These are phyloP conservation scores for Erythrolamprus reginae DNA, from an alignment of 2,113 vertebrate species.

Conservation along the genomic window DNA sequence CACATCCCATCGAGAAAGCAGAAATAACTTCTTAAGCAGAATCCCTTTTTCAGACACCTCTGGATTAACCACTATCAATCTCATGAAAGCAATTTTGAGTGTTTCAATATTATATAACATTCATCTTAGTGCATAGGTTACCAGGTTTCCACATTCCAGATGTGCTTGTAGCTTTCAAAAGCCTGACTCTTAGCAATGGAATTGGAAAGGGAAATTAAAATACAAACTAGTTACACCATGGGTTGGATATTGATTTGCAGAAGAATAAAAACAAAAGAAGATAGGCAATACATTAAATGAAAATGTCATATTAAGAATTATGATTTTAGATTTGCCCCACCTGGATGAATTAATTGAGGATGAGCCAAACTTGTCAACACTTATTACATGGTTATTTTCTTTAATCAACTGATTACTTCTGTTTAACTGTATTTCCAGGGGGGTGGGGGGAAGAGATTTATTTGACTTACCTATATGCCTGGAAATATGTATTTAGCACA, in stretches of 20 bases:
- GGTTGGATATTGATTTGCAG: neutral
- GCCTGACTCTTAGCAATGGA: neutral
- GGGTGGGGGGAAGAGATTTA: conserved; percentile 46
- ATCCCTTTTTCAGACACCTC: neutral
- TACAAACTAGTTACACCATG: neutral
- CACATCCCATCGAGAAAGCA: neutral
- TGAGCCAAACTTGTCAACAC: conserved; percentile 59
- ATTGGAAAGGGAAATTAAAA: neutral
- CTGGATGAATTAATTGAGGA: conserved; percentile 40
- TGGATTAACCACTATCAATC: neutral
- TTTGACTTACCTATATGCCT: conserved; percentile 72
- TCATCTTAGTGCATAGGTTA: neutral
- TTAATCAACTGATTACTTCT: conserved; percentile 25
- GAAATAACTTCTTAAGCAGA: neutral
- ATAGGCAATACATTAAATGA: conserved; percentile 51
- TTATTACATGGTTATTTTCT: conserved; percentile 48
- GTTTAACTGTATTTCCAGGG: conserved; percentile 49
- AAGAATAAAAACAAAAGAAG: conserved; percentile 40
- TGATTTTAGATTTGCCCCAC: conserved; percentile 39
- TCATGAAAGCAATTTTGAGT: neutral
- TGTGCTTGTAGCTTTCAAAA: neutral
- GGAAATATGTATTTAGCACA: conserved; percentile 77
- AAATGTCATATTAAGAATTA: conserved; percentile 38
- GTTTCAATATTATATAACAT: neutral
- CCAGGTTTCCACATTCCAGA: no score